These are phyloP conservation scores for Entomobrya multifasciata DNA, from an alignment of 2,888 invertebrate species.

Conservation along the genomic window DNA sequence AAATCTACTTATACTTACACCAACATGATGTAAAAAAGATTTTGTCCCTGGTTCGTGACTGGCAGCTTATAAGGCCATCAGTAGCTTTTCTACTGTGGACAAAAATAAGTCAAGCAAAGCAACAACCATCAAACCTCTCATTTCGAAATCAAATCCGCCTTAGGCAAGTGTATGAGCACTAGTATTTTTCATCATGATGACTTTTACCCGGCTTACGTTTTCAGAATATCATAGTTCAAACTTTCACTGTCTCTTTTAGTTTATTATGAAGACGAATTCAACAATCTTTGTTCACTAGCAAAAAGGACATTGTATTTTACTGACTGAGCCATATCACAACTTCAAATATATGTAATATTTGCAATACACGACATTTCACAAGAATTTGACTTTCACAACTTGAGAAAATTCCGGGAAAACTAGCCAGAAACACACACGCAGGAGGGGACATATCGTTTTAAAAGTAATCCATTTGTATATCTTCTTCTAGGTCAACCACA, in stretches of 20 bases:
- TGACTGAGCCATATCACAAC: not conserved
- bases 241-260: too few species aligned
- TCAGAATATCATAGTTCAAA: too few species aligned
- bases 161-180: not conserved
- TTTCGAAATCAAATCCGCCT: slow-evolving; percentile 64
- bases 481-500: too few species aligned
- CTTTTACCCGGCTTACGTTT: too few species aligned
- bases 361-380: not conserved
- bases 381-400: not conserved
- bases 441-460: too few species aligned
- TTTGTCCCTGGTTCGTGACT: slow-evolving; percentile 8
- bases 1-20: not conserved
- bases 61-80: not conserved
- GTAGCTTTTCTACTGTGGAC: not conserved
- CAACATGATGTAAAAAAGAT: slow-evolving; percentile 1
- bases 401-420: not conserved
- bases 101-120: slow-evolving; percentile 28
- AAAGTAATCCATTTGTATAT: too few species aligned
- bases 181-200: too few species aligned
- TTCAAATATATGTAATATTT: not conserved
- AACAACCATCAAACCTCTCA: slow-evolving; percentile 57
- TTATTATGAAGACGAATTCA: too few species aligned
- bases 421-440: too few species aligned
- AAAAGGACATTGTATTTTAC: too few species aligned
- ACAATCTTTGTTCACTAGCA: too few species aligned